A percentile compares a stretch with the other conserved stretches of the same genome.
Conservation (phyloP, 2,888 invertebrate genomes). For the Danaus chrysippus region DNA sequence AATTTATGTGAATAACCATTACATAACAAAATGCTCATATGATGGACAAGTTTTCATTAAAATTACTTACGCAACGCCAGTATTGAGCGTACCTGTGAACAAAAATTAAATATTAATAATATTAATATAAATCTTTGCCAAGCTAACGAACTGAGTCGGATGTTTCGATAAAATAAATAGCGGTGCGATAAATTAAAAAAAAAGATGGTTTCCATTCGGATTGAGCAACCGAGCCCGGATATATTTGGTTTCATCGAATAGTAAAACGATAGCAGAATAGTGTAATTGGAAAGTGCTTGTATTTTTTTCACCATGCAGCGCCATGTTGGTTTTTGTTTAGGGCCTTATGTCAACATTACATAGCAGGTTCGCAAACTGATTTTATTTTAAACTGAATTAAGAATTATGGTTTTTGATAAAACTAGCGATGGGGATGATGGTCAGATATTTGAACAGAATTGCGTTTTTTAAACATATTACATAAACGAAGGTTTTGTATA, state of each 20-base stretch:
- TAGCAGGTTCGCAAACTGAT: neutral
- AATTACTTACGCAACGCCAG: slow-evolving; percentile 6
- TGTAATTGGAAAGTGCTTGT: slow-evolving; percentile 20
- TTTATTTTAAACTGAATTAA: neutral
- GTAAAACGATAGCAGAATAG: slow-evolving; percentile 29
- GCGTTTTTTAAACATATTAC: too few relatives aligned
- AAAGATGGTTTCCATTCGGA: slow-evolving; percentile 42
- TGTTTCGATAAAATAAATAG: slow-evolving; percentile 56
- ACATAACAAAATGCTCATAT: neutral
- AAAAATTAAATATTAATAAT: slow-evolving; percentile 33
- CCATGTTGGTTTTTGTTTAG: slow-evolving; percentile 4
- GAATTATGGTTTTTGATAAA: too few relatives aligned
- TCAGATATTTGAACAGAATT: too few relatives aligned
- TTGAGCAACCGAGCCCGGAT: slow-evolving; percentile 47
- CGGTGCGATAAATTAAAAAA: slow-evolving; percentile 43
- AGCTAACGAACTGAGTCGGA: slow-evolving; percentile 52
- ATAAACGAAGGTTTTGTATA: too few relatives aligned
- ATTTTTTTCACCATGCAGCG: neutral
- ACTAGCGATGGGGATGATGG: too few relatives aligned
- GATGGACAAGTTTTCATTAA: neutral
- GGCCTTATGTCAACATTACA: neutral
- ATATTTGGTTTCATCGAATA: slow-evolving; percentile 50
- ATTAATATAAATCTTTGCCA: slow-evolving; percentile 28
- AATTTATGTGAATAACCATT: too few relatives aligned
- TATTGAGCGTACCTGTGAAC: slow-evolving; percentile 48